A percentile compares a stretch with the other conserved stretches of the same genome.
Evolutionary conservation across 2,113 vertebrate species (phyloP).

Genomic region (Oryzias woworae): DNA sequence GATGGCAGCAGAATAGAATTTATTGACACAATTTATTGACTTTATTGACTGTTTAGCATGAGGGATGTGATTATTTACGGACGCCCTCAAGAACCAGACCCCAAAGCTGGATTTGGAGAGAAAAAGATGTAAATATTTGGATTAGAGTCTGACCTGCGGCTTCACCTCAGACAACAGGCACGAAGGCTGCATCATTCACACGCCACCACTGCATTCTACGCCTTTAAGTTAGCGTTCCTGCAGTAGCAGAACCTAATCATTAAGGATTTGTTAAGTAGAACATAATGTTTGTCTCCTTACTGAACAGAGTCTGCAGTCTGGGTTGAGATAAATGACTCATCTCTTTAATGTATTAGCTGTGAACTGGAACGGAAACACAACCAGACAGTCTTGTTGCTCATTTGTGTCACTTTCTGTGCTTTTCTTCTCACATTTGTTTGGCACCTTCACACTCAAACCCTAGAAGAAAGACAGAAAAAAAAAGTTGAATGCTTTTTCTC

Average conservation of each 20-base stretch:
- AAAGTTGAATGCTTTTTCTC: constrained; percentile 5
- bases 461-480: constrained; percentile 41
- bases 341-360: constrained; percentile 28
- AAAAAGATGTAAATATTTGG: constrained; percentile 52
- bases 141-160: constrained; percentile 37
- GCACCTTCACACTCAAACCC: constrained; percentile 47
- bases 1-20: constrained; percentile 18
- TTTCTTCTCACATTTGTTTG: constrained; percentile 51
- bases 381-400: constrained; percentile 27
- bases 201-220: constrained; percentile 4
- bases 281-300: constrained; percentile 36
- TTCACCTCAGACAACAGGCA: constrained; percentile 31
- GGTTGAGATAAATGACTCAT: constrained; percentile 25
- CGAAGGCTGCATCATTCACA: constrained; percentile 27
- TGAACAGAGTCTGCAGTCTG: constrained; percentile 17
- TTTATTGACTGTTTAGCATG: constrained; percentile 26
- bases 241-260: not conserved
- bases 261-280: constrained; percentile 6
- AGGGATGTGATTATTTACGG: constrained; percentile 46
- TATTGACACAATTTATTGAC: constrained; percentile 7
- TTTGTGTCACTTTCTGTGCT: constrained; percentile 39
- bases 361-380: constrained; percentile 33
- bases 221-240: constrained; percentile 5
- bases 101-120: constrained; percentile 30
- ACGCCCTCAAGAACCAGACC: constrained; percentile 34